Evolutionary conservation across 1,140 invertebrate species (phyloP).

Genomic region (Drosophila jambulina): DNA sequence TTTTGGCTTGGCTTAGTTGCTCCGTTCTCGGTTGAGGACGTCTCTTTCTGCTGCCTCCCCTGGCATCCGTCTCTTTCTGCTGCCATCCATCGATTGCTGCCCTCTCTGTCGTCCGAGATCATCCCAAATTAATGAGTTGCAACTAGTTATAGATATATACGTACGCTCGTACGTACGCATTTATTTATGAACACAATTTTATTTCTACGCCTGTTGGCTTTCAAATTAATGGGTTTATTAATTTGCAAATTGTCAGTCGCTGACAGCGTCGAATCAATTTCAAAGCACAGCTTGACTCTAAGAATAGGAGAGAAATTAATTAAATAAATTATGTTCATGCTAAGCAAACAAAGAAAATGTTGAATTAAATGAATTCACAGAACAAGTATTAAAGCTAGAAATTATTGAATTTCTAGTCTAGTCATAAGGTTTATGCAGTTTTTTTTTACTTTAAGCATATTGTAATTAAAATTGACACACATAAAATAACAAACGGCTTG

Average conservation of each 20-base stretch:
- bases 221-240: constrained; percentile 82
- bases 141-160: constrained; percentile 11
- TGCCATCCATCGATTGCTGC: constrained; percentile 4
- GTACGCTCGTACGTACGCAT: constrained; percentile 19
- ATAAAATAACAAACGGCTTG: constrained; percentile 6
- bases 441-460: not conserved
- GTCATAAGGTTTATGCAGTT: not conserved
- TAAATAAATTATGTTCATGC: not conserved
- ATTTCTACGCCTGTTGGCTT: constrained; percentile 59
- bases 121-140: constrained; percentile 71
- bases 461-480: constrained; percentile 7
- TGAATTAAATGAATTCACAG: not conserved
- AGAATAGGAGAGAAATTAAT: constrained; percentile 1
- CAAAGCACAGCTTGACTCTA: constrained; percentile 23
- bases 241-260: constrained; percentile 72
- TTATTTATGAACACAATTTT: constrained; percentile 54
- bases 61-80: constrained; percentile 14
- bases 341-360: not conserved
- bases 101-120: constrained; percentile 32
- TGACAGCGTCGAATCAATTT: constrained; percentile 70
- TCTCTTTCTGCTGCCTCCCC: constrained; percentile 10
- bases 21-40: constrained; percentile 26
- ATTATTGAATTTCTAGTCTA: not conserved
- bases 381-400: no score
- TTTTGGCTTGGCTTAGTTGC: constrained; percentile 57